phyloP scores from a whole-genome alignment of 2,797 vertebrate species.

The Dicrostonyx torquatus region DNA sequence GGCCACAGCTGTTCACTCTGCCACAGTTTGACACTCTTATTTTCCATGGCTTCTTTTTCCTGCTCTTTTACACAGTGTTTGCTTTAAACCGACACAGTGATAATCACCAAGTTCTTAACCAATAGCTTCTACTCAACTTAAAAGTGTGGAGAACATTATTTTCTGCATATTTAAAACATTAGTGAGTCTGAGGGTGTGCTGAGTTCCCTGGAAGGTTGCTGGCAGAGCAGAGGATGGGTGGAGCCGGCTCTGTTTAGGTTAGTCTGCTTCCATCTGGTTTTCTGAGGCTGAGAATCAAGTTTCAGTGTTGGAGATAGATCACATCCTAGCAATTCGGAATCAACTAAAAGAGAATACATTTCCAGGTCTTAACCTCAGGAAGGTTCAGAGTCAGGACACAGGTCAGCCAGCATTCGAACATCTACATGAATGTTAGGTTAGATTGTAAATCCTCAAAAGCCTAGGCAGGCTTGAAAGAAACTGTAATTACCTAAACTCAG shows the following conservation, averaged over 20 bases:
- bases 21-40: slow-evolving; percentile 21
- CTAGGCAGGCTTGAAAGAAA: not conserved
- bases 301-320: not conserved
- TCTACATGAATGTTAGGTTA: not conserved
- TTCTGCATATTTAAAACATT: slow-evolving; percentile 37
- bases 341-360: not conserved
- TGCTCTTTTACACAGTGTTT: slow-evolving; percentile 51
- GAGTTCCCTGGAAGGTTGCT: not conserved
- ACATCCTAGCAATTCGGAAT: not conserved
- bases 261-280: not conserved
- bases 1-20: slow-evolving; percentile 68
- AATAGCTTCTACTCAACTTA: not conserved
- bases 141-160: slow-evolving; percentile 39
- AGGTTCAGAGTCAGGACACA: not conserved
- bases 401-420: not conserved
- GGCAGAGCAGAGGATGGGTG: not conserved
- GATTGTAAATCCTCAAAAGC: not conserved
- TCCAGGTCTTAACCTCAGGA: not conserved
- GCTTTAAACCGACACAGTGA: slow-evolving; percentile 30
- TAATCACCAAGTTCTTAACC: not conserved
- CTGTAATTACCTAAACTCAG: not conserved
- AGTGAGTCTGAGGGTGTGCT: not conserved
- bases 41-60: slow-evolving; percentile 30
- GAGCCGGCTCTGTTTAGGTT: not conserved
- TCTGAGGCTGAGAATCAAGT: not conserved